phyloP scores from a whole-genome alignment of 2,797 vertebrate genomes.

The Arctocebus calabarensis region DNA sequence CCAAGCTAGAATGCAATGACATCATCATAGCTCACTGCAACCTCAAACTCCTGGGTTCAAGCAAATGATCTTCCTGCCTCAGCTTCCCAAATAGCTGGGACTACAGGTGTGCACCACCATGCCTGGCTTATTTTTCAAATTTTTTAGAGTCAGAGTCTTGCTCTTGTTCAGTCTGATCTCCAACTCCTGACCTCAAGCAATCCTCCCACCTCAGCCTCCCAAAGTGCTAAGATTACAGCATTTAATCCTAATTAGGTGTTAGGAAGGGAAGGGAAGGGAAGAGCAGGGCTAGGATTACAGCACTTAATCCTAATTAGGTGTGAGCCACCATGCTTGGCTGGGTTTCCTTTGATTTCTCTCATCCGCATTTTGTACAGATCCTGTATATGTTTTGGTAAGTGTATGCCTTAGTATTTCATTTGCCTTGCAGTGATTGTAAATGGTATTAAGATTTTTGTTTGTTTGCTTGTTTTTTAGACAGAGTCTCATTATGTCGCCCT shows the following conservation, averaged over 20 bases:
- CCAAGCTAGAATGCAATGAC: background rate
- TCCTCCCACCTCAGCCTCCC: background rate
- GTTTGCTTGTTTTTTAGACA: no score
- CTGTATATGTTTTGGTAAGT: background rate
- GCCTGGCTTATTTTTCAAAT: background rate
- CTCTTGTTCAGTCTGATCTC: background rate
- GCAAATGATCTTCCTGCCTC: background rate
- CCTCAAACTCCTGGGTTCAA: background rate
- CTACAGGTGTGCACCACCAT: background rate
- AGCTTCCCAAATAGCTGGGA: background rate
- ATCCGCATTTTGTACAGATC: slow-evolving; percentile 6
- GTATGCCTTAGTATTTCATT: slow-evolving; percentile 20
- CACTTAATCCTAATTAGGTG: no score
- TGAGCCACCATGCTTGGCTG: background rate
- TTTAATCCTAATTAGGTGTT: no score
- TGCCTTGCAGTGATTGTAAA: slow-evolving; percentile 5
- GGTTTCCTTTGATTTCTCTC: background rate
- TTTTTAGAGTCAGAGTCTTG: background rate
- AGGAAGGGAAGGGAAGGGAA: no score
- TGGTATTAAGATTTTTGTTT: background rate
- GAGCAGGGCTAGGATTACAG: no score
- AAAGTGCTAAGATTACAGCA: background rate
- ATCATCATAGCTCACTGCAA: background rate
- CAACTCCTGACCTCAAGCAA: background rate
- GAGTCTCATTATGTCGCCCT: no score